Base-by-base conservation (phyloP, 1,140 invertebrate species). In the Brachionus sp. region DNA sequence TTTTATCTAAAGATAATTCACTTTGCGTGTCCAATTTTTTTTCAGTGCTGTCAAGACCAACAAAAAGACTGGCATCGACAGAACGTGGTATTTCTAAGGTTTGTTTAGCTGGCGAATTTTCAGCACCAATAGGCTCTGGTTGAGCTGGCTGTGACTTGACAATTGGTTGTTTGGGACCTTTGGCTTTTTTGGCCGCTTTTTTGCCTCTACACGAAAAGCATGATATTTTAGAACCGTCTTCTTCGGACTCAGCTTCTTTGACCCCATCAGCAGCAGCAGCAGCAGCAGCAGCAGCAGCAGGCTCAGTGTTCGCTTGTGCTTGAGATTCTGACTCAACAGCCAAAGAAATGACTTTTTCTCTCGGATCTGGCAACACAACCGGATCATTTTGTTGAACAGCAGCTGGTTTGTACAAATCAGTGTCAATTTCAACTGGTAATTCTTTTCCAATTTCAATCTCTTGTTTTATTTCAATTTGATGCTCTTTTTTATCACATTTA, bases 181-280 rank as follows among this genome's bases (percentile, higher is more conserved):
- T 75, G 23, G n/a, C 13, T 2, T 44, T 19, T 75, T 75, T 75
- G 44, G n/a, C 19, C 19, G 70, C 70, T 29, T 75, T 75, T 46
- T 75, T 75, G 16, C 39, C 70, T 25, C 13, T 10, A 12, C 70
- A 75, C 13, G 70, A 75, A 75, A 75, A 75, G 29, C 70, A 75
- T 29, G 70, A 75, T 19, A 75, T 19, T 46, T 75, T 75, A 7
- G 70, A 44, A 4, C 5, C 16, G 25, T 75, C 70, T 1, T 75
- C 70, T 13, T 75, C 70, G n/a, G 37, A 25, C 16, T 75, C 70
- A 10, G 1, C 7, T 75, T 75, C n/a, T 75, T 75, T 75, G 9
- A 35, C 29, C 3, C 3, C 29, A 29, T 2, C 29, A 68, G 29
- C 35, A 4, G 3, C 64, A 25, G 39, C n/a, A 68, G 29, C 35